These are phyloP conservation scores for Lasaia peninsularis DNA, from an alignment of 1,140 invertebrate species.

Conservation along the genomic window DNA sequence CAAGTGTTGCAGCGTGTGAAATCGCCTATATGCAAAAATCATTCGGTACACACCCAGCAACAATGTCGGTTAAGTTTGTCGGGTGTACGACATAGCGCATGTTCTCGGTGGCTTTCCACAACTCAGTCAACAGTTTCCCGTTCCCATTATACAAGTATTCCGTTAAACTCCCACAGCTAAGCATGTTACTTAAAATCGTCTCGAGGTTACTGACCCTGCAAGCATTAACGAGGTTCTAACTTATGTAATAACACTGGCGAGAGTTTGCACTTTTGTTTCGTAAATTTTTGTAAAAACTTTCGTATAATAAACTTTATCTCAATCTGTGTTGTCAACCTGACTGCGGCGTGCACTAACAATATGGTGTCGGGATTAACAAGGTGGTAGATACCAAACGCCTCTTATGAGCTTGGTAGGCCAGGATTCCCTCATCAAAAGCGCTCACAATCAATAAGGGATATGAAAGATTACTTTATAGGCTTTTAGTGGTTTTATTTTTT, in stretches of 20 bases:
- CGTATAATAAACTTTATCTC: too few species aligned
- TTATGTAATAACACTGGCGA: neutral
- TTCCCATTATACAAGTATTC: constrained; percentile 42
- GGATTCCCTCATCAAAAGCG: too few species aligned
- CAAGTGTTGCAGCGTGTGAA: neutral
- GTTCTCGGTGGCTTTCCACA: constrained; percentile 41
- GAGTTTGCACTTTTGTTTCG: too few species aligned
- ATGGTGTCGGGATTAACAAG: too few species aligned
- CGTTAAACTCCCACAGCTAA: constrained; percentile 43
- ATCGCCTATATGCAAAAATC: neutral
- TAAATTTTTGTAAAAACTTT: too few species aligned
- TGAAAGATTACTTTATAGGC: too few species aligned
- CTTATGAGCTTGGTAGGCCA: too few species aligned
- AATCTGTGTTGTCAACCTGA: too few species aligned
- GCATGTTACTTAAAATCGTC: constrained; percentile 47
- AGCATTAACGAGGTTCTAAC: constrained; percentile 22
- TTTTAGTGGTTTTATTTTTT: too few species aligned
- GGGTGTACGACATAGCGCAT: constrained; percentile 22
- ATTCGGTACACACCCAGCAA: constrained; percentile 8
- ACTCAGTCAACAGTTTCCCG: constrained; percentile 37
- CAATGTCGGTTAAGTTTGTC: constrained; percentile 12
- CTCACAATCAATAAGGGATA: too few species aligned
- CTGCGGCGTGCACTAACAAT: too few species aligned
- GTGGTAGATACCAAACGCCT: too few species aligned
- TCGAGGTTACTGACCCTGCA: constrained; percentile 55